Evolutionary conservation across 2,888 invertebrate genomes (phyloP), one percentile per base, ranked within the genome.

Genomic region (Eupeodes luniger): DNA sequence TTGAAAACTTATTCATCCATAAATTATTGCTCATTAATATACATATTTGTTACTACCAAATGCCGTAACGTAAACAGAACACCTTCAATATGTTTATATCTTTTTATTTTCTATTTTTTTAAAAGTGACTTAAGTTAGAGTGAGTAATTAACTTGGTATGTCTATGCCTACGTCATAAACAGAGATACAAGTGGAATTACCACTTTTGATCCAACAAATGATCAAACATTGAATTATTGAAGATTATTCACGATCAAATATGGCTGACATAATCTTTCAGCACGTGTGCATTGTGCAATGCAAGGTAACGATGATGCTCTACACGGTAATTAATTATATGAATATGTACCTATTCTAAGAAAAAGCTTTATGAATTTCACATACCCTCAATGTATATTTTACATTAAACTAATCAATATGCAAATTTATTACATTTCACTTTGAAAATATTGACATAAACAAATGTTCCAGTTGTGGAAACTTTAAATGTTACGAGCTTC

Each of bases 381-480:
- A 40, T 5, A 40, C 4, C 5, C 40, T 7, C 5, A 40, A 27
- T 27, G 27, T 27, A 27, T 27, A 27, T 27, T 27, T 2, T 27
- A 40, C 34, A 55, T 47, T 44, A 62, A 62, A 44, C 40, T 11
- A 64, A 82, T 83, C 77, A 78, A 83, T 72, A 83, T 78, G 78
- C 64, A 83, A 83, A 78, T 83, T 72, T 78, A 77, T 78, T 78
- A 66, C 49, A 66, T 7, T 34, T 78, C 40, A 16, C 66, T 66
- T 72, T 51, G 10, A 36, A n/a, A 36, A 36, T 77, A 77, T 77
- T 72, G 76, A 78, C 78, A 78, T 59, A 66, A 61, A 78, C 53
- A 83, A 83, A 78, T 72, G 78, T 66, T 59, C 34, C 66, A 70
- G 72, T 61, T 67, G 72, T n/a, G 64, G 66, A 72, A 77, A 77